Conservation (phyloP, 2,113 vertebrate genomes). For the Sceloporus undulatus region DNA sequence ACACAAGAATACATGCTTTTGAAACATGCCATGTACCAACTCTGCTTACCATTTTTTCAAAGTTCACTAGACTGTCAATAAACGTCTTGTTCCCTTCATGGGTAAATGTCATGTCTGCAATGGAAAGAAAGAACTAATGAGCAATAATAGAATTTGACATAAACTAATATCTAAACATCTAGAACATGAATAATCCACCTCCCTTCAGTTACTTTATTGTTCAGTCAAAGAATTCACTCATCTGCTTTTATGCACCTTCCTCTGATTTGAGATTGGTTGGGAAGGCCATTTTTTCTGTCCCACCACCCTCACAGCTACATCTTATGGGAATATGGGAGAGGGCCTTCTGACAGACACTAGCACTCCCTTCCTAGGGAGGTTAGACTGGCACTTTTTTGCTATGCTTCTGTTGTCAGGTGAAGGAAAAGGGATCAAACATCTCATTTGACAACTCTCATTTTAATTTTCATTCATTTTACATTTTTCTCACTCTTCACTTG, state of each 20-base stretch:
- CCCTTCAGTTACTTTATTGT: constrained; percentile 45
- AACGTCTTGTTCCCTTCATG: constrained; percentile 99
- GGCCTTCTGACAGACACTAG: no score
- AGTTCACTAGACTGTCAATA: constrained; percentile 96
- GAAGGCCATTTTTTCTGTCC: no score
- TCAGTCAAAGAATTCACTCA: constrained; percentile 66
- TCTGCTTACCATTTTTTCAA: constrained; percentile 97
- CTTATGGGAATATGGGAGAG: no score
- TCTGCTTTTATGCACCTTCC: no score
- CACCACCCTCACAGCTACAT: no score
- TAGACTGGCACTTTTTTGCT: no score
- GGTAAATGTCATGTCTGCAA: constrained; percentile 96
- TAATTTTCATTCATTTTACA: constrained; percentile 42
- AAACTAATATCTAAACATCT: constrained; percentile 57
- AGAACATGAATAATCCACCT: constrained; percentile 12
- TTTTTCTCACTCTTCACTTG: constrained; percentile 29
- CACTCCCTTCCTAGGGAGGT: no score
- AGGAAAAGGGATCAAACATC: constrained; percentile 25
- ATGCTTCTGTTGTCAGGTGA: no score
- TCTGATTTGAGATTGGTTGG: neutral
- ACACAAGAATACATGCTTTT: constrained; percentile 37
- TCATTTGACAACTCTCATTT: constrained; percentile 44
- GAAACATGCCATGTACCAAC: neutral
- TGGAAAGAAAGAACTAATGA: constrained; percentile 68
- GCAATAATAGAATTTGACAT: constrained; percentile 55